phyloP scores from a whole-genome alignment of 2,888 invertebrate species.

The Hipparchia semele region DNA sequence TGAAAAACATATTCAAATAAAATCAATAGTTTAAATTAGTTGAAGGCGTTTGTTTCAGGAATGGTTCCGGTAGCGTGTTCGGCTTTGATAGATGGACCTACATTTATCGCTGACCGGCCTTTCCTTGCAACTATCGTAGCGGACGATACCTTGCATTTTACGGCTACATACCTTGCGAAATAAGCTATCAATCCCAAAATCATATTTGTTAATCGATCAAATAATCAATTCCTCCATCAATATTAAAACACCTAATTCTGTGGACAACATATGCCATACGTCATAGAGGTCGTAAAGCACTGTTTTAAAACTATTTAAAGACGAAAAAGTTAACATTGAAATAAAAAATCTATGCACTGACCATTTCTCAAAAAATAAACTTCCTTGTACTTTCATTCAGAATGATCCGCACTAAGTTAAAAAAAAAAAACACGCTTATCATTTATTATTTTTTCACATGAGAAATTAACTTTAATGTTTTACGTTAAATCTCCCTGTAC shows the following conservation, averaged over 20 bases:
- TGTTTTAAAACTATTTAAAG: no score
- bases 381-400: not conserved
- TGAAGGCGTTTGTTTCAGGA: constrained; percentile 17
- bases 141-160: constrained; percentile 50
- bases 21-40: not conserved
- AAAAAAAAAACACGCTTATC: no score
- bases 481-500: no score
- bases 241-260: not conserved
- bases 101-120: constrained; percentile 60
- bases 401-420: no score
- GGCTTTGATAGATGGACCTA: constrained; percentile 8
- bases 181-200: not conserved
- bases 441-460: no score
- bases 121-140: constrained; percentile 54
- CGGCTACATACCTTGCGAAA: constrained; percentile 18
- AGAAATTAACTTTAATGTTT: no score
- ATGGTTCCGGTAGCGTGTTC: constrained; percentile 6
- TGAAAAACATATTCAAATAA: no score
- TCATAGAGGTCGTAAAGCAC: no score
- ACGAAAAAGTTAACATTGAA: no score
- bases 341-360: not conserved
- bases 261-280: not conserved
- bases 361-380: not conserved
- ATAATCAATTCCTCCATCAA: not conserved
- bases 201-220: not conserved